phyloP scores from a whole-genome alignment of 30 jellyfish, hydroid and myxozoan species.

The Sanderia malayensis region DNA sequence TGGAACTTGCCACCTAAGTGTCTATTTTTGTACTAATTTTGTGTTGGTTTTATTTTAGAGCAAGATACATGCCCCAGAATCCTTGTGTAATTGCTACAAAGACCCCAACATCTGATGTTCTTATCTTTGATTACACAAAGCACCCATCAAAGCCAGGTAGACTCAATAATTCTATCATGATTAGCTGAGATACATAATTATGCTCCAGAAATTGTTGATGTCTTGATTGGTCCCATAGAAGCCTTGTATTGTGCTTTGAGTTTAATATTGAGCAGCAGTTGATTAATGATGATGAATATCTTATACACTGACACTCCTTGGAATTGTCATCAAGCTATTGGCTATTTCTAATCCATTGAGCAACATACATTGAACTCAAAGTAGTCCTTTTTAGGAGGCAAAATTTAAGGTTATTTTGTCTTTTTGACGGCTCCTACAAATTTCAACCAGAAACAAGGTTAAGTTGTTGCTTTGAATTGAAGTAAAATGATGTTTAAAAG shows the following conservation, averaged over 20 bases:
- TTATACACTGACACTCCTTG: slow-evolving; percentile 13
- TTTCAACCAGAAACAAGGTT: not conserved
- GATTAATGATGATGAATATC: slow-evolving; percentile 46
- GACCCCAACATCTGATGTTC: slow-evolving; percentile 98
- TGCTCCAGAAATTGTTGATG: too few species aligned
- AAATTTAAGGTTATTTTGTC: slow-evolving; percentile 22
- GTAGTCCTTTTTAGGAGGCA: slow-evolving; percentile 52
- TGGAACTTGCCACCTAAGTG: too few species aligned
- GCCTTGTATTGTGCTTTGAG: too few species aligned
- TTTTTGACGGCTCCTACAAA: slow-evolving; percentile 47
- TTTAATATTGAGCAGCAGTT: too few species aligned
- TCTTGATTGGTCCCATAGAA: too few species aligned
- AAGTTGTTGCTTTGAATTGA: slow-evolving; percentile 19
- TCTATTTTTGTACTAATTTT: too few species aligned
- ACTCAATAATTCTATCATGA: not conserved
- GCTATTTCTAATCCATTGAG: slow-evolving; percentile 9
- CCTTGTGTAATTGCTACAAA: slow-evolving; percentile 99
- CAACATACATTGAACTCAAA: slow-evolving; percentile 24
- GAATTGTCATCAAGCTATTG: slow-evolving; percentile 13
- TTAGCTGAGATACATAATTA: too few species aligned
- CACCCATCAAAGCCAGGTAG: slow-evolving; percentile 95
- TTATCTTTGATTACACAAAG: slow-evolving; percentile 95
- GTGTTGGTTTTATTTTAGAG: slow-evolving; percentile 63
- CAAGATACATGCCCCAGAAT: slow-evolving; percentile 99
- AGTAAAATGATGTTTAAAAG: slow-evolving; percentile 29